Evolutionary conservation across 2,113 vertebrate genomes (phyloP).

Genomic region (Ornithorhynchus anatinus): DNA sequence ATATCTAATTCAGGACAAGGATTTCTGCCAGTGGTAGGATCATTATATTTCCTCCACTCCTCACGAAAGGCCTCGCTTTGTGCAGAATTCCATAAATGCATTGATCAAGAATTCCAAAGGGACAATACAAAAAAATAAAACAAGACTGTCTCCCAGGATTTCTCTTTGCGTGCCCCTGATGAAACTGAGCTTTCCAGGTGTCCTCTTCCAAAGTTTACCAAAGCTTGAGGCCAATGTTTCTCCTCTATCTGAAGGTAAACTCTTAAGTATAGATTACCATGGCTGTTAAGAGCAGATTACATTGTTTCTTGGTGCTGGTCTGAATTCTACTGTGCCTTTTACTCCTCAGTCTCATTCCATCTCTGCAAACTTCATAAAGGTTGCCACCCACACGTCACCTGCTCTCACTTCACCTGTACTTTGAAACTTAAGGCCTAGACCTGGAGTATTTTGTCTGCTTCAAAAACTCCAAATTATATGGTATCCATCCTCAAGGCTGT

Average conservation of each 20-base stretch:
- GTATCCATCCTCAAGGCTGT: neutral
- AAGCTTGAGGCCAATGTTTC: neutral
- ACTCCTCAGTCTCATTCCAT: neutral
- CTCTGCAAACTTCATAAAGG: neutral
- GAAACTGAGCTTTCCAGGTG: neutral
- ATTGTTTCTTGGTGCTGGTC: neutral
- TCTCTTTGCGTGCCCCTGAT: neutral
- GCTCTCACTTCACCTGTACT: neutral
- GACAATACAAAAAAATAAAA: neutral
- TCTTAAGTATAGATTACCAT: too few relatives aligned
- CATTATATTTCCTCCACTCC: too few relatives aligned
- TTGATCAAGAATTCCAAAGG: neutral
- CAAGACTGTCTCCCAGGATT: neutral
- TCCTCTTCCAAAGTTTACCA: neutral
- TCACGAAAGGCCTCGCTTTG: neutral
- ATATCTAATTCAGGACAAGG: too few relatives aligned
- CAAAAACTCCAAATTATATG: neutral
- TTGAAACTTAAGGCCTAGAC: neutral
- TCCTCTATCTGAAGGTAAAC: neutral
- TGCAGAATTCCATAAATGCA: too few relatives aligned
- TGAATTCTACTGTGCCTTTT: conserved; percentile 17
- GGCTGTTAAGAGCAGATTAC: neutral
- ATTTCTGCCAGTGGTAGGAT: too few relatives aligned
- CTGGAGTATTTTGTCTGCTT: conserved; percentile 4
- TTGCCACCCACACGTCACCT: too few relatives aligned